Evolutionary conservation across 2,797 vertebrate genomes (phyloP).

Genomic region (Sebastes ruberrimus): DNA sequence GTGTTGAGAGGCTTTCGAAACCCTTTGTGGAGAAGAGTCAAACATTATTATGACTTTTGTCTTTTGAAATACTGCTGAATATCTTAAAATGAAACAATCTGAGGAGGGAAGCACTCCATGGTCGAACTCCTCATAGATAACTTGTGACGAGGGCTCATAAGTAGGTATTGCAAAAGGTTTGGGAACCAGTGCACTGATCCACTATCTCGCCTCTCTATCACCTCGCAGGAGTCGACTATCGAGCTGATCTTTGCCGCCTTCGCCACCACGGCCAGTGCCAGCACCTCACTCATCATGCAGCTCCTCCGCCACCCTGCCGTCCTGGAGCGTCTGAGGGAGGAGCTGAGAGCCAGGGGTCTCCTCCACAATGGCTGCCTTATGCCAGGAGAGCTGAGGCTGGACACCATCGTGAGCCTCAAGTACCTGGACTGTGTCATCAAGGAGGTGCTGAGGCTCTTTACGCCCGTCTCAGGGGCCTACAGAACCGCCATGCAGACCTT

Average conservation of each 20-base stretch:
- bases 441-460: slow-evolving; percentile 95
- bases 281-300: slow-evolving; percentile 97
- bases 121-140: neutral
- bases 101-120: neutral
- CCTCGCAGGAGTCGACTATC: slow-evolving; percentile 85
- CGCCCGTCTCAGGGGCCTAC: slow-evolving; percentile 95
- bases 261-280: slow-evolving; percentile 94
- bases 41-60: neutral
- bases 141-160: neutral
- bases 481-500: slow-evolving; percentile 97
- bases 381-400: slow-evolving; percentile 87
- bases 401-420: slow-evolving; percentile 88
- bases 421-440: slow-evolving; percentile 99
- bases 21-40: neutral
- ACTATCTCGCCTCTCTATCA: fast-evolving
- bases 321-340: slow-evolving; percentile 93
- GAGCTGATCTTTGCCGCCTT: slow-evolving; percentile 97
- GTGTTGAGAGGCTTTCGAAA: neutral
- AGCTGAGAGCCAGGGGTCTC: slow-evolving; percentile 89
- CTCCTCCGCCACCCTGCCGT: slow-evolving; percentile 91
- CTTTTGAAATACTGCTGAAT: neutral
- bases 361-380: slow-evolving; percentile 92
- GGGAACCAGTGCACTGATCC: neutral
- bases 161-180: neutral
- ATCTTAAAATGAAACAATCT: neutral